These are phyloP conservation scores for Epinotia nisella DNA, from an alignment of 2,888 invertebrate genomes.

Conservation along the genomic window DNA sequence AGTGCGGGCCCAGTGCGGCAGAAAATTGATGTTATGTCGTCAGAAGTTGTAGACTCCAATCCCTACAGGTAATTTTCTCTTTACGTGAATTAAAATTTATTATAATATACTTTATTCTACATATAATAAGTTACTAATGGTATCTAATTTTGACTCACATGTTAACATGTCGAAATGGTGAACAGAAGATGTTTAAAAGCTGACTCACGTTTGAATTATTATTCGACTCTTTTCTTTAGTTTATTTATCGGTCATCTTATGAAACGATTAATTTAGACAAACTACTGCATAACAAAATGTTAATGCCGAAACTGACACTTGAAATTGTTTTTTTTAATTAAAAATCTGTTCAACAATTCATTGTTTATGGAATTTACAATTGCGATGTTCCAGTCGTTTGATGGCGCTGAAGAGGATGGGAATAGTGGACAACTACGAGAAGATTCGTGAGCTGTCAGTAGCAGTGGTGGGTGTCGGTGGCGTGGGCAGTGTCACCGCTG, in stretches of 20 bases:
- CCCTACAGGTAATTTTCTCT: constrained; percentile 92
- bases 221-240: constrained; percentile 15
- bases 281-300: background rate
- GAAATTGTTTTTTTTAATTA: no score
- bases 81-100: background rate
- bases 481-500: constrained; percentile 99
- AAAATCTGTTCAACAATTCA: no score
- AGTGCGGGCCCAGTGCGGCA: constrained; percentile 81
- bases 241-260: background rate
- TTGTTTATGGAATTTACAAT: constrained; percentile 1
- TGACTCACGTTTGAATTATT: constrained; percentile 18
- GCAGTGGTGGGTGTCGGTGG: constrained; percentile 99
- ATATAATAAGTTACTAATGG: background rate
- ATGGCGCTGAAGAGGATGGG: constrained; percentile 99
- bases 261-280: background rate
- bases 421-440: constrained; percentile 98
- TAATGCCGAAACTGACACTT: background rate
- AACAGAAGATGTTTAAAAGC: constrained; percentile 6
- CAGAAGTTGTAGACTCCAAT: constrained; percentile 98
- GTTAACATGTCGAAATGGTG: background rate
- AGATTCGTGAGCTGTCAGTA: constrained; percentile 93
- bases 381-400: constrained; percentile 88
- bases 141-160: background rate
- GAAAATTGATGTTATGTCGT: constrained; percentile 95
- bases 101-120: background rate